Evolutionary conservation across 2,888 invertebrate species (phyloP).

Genomic region (Hyles lineata): DNA sequence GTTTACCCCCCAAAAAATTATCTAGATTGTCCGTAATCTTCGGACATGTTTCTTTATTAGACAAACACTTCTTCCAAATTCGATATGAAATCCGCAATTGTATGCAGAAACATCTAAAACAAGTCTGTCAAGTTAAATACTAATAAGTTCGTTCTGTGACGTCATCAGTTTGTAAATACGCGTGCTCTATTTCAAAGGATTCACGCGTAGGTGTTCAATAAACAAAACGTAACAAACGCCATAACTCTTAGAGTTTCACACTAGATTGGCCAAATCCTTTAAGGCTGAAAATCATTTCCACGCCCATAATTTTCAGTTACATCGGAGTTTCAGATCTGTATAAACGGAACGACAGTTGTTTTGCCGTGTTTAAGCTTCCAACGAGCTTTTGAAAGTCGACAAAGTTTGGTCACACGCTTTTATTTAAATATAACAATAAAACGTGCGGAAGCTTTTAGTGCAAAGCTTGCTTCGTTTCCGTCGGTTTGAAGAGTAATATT

Average conservation of each 20-base stretch:
- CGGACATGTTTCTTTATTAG: no score
- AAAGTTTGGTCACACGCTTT: constrained; percentile 40
- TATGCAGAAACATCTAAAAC: no score
- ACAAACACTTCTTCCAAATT: no score
- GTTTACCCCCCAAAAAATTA: no score
- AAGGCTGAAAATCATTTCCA: constrained; percentile 5
- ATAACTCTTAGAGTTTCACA: constrained; percentile 6
- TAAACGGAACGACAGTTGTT: constrained; percentile 41
- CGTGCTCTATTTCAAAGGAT: no score
- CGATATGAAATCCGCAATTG: no score
- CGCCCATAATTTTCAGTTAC: constrained; percentile 21
- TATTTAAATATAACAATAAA: constrained; percentile 43
- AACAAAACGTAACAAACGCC: not conserved
- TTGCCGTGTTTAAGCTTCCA: constrained; percentile 40
- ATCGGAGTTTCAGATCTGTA: constrained; percentile 36
- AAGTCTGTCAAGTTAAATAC: no score
- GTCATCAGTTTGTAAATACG: no score
- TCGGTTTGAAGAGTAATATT: constrained; percentile 11
- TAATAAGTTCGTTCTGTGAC: no score
- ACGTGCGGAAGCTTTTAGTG: constrained; percentile 30
- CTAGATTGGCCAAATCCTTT: constrained; percentile 8
- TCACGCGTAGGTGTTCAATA: not conserved
- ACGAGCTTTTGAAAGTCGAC: constrained; percentile 37
- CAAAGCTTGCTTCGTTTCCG: constrained; percentile 11
- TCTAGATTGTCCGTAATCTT: no score